Evolutionary conservation across 1,140 invertebrate genomes (phyloP).

Genomic region (Caenorhabditis latens): DNA sequence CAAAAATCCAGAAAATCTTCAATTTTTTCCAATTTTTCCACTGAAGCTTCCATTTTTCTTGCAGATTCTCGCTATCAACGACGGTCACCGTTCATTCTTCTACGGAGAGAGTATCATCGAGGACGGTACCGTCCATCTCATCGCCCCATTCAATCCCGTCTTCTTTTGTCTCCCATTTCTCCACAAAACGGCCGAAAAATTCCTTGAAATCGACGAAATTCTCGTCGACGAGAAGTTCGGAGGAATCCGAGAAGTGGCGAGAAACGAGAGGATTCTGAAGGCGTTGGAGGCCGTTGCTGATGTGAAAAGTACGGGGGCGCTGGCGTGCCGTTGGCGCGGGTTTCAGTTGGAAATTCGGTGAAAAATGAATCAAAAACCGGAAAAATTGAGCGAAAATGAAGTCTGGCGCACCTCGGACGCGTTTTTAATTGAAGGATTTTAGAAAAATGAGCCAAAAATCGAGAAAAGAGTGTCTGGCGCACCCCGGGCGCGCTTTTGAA

Average conservation of each 20-base stretch:
- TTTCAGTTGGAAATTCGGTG: background rate
- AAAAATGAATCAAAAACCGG: too few species aligned
- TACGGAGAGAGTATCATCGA: constrained; percentile 52
- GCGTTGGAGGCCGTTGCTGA: constrained; percentile 1
- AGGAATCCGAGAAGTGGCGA: background rate
- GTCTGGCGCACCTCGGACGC: background rate
- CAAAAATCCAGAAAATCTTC: background rate
- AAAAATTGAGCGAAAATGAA: background rate
- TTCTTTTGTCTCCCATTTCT: constrained; percentile 58
- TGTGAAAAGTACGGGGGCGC: constrained; percentile 8
- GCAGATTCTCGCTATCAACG: constrained; percentile 30
- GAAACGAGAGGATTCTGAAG: constrained; percentile 31
- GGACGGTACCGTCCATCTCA: constrained; percentile 26
- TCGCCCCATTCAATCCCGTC: constrained; percentile 49
- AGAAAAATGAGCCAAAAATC: too few species aligned
- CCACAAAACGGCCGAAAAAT: constrained; percentile 2
- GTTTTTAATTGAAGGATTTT: background rate
- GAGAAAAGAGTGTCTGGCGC: too few species aligned
- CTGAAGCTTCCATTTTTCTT: background rate
- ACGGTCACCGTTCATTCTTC: constrained; percentile 50
- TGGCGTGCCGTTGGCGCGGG: background rate
- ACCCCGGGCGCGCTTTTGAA: too few species aligned
- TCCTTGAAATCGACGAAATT: constrained; percentile 58
- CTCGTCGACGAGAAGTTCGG: constrained; percentile 46
- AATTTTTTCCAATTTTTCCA: background rate